Percentiles rank a stretch among this genome's conserved stretches.
Conservation (phyloP, 1,140 invertebrate species). For the Zeugodacus cucurbitae region DNA sequence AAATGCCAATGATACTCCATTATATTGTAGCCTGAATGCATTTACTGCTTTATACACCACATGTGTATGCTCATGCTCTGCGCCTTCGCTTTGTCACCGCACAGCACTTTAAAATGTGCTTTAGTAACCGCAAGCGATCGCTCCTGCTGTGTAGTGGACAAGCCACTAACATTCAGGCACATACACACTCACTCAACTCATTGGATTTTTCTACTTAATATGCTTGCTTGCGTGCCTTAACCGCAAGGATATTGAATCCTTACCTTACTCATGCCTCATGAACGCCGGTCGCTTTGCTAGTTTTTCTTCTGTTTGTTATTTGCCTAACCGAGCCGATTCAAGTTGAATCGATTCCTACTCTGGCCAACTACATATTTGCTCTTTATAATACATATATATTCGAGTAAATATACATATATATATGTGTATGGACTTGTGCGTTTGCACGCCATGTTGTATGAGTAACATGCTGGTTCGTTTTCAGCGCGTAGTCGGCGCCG, state of each 20-base stretch:
- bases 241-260: constrained; percentile 22
- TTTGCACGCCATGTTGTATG: constrained; percentile 6
- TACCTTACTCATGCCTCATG: not conserved
- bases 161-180: not conserved
- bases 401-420: not conserved
- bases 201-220: not conserved
- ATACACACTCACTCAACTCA: not conserved
- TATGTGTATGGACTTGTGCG: not conserved
- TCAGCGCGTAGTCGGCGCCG: not conserved
- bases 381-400: not conserved
- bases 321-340: not conserved
- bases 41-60: not conserved
- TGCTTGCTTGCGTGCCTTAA: constrained; percentile 5
- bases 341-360: not conserved
- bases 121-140: not conserved
- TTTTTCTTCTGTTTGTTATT: not conserved
- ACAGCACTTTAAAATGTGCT: not conserved
- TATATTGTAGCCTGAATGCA: not conserved
- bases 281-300: not conserved
- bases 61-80: not conserved
- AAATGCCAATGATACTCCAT: not conserved
- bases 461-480: constrained; percentile 6
- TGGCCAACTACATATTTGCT: not conserved
- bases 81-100: not conserved
- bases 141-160: not conserved